These are phyloP conservation scores for Drosophila ironensis DNA, from an alignment of 1,140 invertebrate genomes.

Conservation along the genomic window DNA sequence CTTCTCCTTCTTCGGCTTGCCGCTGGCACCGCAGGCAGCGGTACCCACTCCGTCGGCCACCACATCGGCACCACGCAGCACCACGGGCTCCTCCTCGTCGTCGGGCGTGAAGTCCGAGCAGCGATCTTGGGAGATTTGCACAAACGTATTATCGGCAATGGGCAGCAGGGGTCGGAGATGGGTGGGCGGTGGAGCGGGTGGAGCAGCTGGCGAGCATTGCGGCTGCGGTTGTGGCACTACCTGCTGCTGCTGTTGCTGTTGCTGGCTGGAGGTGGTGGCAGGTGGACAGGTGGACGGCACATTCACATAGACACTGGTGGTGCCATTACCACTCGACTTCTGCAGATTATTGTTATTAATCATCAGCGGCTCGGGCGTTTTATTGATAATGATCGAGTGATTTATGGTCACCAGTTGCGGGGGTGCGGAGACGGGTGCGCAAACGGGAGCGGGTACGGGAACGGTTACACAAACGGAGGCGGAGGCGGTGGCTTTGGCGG, in stretches of 20 bases:
- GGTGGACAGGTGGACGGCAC: slow-evolving; percentile 43
- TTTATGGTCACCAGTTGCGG: slow-evolving; percentile 76
- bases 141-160: slow-evolving; percentile 81
- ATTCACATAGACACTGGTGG: slow-evolving; percentile 73
- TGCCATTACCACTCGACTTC: slow-evolving; percentile 14
- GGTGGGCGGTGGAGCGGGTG: slow-evolving; percentile 4
- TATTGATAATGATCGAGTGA: slow-evolving; percentile 81
- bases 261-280: slow-evolving; percentile 12
- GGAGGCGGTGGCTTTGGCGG: slow-evolving; percentile 9
- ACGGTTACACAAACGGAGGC: slow-evolving; percentile 22
- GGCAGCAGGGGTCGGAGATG: slow-evolving; percentile 62
- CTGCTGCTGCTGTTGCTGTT: neutral
- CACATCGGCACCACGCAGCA: slow-evolving; percentile 66
- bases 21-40: slow-evolving; percentile 10
- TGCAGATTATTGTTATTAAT: slow-evolving; percentile 33
- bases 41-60: slow-evolving; percentile 35
- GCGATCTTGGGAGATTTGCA: slow-evolving; percentile 80
- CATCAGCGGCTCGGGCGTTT: slow-evolving; percentile 65
- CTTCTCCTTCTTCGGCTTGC: slow-evolving; percentile 78
- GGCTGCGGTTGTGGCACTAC: slow-evolving; percentile 2
- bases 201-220: slow-evolving; percentile 2
- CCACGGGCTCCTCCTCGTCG: slow-evolving; percentile 81
- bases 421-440: neutral
- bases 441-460: neutral
- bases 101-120: slow-evolving; percentile 79